phyloP scores from a whole-genome alignment of 2,888 invertebrate species.

The Lasioglossum calceatum region DNA sequence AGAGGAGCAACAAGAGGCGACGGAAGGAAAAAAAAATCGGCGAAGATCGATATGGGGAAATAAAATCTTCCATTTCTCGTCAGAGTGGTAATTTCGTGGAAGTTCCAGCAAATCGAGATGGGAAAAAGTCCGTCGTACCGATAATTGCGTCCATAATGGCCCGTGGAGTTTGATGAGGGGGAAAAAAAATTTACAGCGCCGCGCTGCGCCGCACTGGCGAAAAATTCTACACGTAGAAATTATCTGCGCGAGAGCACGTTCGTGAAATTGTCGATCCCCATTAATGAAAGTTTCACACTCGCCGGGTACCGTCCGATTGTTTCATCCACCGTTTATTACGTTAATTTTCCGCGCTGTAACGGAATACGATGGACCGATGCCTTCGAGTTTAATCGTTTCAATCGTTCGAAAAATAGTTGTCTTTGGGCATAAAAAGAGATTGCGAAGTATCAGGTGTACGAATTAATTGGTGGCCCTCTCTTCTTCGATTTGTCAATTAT shows the following conservation, averaged over 20 bases:
- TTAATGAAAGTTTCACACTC: slow-evolving; percentile 4
- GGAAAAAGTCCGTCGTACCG: slow-evolving; percentile 55
- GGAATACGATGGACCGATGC: background rate
- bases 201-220: background rate
- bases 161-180: slow-evolving; percentile 39
- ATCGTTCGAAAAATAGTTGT: background rate
- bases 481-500: background rate
- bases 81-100: slow-evolving; percentile 54
- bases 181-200: slow-evolving; percentile 31
- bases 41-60: slow-evolving; percentile 50
- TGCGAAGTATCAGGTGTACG: background rate
- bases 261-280: slow-evolving; percentile 11
- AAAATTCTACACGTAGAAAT: slow-evolving; percentile 23
- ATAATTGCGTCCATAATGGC: slow-evolving; percentile 63
- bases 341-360: background rate
- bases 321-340: slow-evolving; percentile 21
- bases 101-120: slow-evolving; percentile 47
- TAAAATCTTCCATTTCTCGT: slow-evolving; percentile 49
- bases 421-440: background rate
- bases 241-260: slow-evolving; percentile 24
- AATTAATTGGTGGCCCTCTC: background rate
- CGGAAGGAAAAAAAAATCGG: background rate
- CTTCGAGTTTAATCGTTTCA: background rate
- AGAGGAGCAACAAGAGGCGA: background rate
- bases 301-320: slow-evolving; percentile 8